phyloP scores from a whole-genome alignment of 2,797 vertebrate genomes.

The Pterois miles region DNA sequence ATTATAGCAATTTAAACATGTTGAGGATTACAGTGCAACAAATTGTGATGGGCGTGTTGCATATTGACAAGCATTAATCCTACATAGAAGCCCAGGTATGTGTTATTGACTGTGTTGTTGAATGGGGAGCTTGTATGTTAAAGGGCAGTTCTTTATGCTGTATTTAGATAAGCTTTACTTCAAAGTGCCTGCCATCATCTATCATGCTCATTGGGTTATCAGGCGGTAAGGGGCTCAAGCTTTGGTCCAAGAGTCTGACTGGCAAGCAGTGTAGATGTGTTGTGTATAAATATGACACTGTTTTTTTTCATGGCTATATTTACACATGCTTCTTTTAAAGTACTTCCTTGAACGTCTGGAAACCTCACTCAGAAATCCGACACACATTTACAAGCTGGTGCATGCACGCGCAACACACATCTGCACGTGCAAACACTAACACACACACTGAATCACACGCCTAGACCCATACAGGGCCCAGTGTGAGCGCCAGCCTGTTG shows the following conservation, averaged over 20 bases:
- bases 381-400: slow-evolving; percentile 51
- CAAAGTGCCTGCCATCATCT: slow-evolving; percentile 72
- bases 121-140: slow-evolving; percentile 68
- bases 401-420: background rate
- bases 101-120: slow-evolving; percentile 64
- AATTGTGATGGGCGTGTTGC: slow-evolving; percentile 35
- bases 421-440: slow-evolving; percentile 8
- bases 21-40: slow-evolving; percentile 23
- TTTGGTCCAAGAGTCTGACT: slow-evolving; percentile 58
- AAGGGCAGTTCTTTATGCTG: slow-evolving; percentile 62
- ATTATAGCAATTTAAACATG: slow-evolving; percentile 38
- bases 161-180: slow-evolving; percentile 76
- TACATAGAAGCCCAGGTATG: slow-evolving; percentile 71
- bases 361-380: slow-evolving; percentile 54
- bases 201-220: slow-evolving; percentile 72
- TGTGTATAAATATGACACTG: slow-evolving; percentile 69
- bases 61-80: slow-evolving; percentile 69
- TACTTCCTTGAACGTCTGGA: slow-evolving; percentile 59
- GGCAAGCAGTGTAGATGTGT: slow-evolving; percentile 47
- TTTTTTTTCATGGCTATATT: slow-evolving; percentile 71
- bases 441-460: slow-evolving; percentile 41
- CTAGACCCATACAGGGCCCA: slow-evolving; percentile 58
- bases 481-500: slow-evolving; percentile 81
- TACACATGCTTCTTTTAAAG: slow-evolving; percentile 67
- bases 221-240: slow-evolving; percentile 35